Evolutionary conservation across 2,113 vertebrate genomes (phyloP).

Genomic region (Pitta sordida): DNA sequence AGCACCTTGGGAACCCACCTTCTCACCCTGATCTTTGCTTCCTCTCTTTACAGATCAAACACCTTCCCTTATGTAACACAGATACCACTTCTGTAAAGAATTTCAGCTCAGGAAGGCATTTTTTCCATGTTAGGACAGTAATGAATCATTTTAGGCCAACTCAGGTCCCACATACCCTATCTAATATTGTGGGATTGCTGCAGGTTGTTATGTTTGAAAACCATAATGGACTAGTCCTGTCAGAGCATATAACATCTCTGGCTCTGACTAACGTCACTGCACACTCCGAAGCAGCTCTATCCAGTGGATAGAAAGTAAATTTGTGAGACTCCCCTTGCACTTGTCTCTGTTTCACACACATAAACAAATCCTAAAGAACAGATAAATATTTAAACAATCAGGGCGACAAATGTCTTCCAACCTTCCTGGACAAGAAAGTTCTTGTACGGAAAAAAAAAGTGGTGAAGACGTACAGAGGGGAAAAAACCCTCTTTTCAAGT

Average conservation of each 20-base stretch:
- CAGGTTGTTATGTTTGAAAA: slow-evolving; percentile 50
- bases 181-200: slow-evolving; percentile 15
- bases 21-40: not conserved
- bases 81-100: slow-evolving; percentile 10
- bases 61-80: not conserved
- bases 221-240: slow-evolving; percentile 24
- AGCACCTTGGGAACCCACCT: not conserved
- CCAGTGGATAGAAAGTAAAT: not conserved
- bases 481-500: not conserved
- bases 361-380: not conserved
- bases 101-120: slow-evolving; percentile 3
- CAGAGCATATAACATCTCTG: slow-evolving; percentile 28
- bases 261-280: not conserved
- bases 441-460: not conserved
- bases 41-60: not conserved
- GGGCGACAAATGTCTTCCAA: not conserved
- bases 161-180: not conserved
- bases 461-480: not conserved
- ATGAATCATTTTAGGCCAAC: slow-evolving; percentile 34
- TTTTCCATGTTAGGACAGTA: slow-evolving; percentile 17
- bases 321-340: slow-evolving; percentile 12
- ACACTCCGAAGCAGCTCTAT: not conserved
- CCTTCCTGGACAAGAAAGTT: not conserved
- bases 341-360: not conserved
- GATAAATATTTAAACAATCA: slow-evolving; percentile 48